A percentile compares a stretch with the other conserved stretches of the same genome.
Conservation (phyloP, 2,113 vertebrate genomes). For the Crotalus horridus region DNA sequence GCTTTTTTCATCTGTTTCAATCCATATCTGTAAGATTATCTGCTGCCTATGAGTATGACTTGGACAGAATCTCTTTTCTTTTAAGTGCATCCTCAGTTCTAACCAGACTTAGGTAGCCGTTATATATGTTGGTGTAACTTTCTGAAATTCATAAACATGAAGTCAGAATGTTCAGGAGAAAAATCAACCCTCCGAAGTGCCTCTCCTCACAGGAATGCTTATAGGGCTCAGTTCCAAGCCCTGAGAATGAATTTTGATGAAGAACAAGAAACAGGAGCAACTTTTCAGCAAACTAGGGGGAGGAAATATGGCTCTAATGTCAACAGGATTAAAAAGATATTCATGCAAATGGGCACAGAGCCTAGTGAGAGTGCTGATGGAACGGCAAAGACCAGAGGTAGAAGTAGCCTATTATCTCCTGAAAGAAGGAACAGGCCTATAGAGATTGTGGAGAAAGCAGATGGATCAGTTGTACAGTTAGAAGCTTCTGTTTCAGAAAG, state of each 20-base stretch:
- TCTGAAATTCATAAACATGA: constrained; percentile 84
- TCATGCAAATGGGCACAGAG: constrained; percentile 96
- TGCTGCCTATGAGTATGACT: constrained; percentile 27
- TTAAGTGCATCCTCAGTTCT: constrained; percentile 35
- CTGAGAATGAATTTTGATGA: constrained; percentile 89
- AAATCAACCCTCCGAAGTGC: constrained; percentile 92
- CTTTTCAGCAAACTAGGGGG: constrained; percentile 83
- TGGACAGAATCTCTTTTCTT: constrained; percentile 31
- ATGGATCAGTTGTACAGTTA: constrained; percentile 83
- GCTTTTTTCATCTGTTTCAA: constrained; percentile 12
- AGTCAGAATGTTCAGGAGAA: constrained; percentile 93
- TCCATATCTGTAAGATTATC: constrained; percentile 30
- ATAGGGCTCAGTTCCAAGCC: constrained; percentile 96
- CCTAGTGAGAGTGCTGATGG: constrained; percentile 68
- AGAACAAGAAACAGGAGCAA: constrained; percentile 77
- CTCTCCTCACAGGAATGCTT: constrained; percentile 97
- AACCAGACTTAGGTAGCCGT: constrained; percentile 25
- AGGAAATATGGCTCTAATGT: constrained; percentile 95
- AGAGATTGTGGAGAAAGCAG: constrained; percentile 87
- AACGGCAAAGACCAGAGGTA: constrained; percentile 68
- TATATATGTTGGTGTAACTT: constrained; percentile 74
- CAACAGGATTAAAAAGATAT: constrained; percentile 98
- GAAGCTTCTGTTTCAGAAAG: constrained; percentile 83
- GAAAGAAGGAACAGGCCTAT: constrained; percentile 84
- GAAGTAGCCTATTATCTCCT: constrained; percentile 76